Evolutionary conservation across 2,888 invertebrate genomes (phyloP).

Genomic region (Drosophila ezoana): DNA sequence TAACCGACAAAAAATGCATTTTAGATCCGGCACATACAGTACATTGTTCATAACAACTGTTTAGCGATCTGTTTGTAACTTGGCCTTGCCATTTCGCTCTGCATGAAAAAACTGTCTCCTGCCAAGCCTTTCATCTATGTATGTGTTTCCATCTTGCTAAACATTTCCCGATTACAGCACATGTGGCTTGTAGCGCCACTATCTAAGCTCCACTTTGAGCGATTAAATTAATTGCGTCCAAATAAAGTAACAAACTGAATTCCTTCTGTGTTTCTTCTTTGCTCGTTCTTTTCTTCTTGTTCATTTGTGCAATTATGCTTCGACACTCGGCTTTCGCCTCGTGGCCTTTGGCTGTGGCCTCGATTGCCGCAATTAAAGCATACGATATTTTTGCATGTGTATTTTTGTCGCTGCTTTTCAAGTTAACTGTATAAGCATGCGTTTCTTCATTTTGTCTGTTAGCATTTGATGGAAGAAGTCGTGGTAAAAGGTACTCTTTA

Average conservation of each 20-base stretch:
- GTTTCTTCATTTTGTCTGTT: not conserved
- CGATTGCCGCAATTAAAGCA: conserved; percentile 7
- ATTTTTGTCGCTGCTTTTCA: not conserved
- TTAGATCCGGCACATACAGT: too few species aligned
- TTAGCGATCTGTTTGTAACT: too few species aligned
- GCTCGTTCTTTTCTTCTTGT: not conserved
- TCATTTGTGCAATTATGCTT: not conserved
- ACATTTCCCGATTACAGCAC: too few species aligned
- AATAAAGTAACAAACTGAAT: not conserved
- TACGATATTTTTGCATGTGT: not conserved
- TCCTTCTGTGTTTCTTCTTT: not conserved
- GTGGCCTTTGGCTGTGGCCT: not conserved
- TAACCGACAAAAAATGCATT: too few species aligned
- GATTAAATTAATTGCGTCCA: too few species aligned
- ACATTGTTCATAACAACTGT: too few species aligned
- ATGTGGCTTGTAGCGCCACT: too few species aligned
- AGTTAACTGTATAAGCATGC: conserved; percentile 1
- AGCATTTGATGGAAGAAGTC: too few species aligned
- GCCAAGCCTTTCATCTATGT: too few species aligned
- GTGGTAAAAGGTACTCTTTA: too few species aligned
- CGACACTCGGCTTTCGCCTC: not conserved
- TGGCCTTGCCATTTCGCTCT: not conserved
- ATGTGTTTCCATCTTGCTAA: too few species aligned
- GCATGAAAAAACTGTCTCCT: conserved; percentile 6
- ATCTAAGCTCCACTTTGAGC: too few species aligned